Conservation (phyloP, 1,140 invertebrate species). For the Metopolophium dirhodum region DNA sequence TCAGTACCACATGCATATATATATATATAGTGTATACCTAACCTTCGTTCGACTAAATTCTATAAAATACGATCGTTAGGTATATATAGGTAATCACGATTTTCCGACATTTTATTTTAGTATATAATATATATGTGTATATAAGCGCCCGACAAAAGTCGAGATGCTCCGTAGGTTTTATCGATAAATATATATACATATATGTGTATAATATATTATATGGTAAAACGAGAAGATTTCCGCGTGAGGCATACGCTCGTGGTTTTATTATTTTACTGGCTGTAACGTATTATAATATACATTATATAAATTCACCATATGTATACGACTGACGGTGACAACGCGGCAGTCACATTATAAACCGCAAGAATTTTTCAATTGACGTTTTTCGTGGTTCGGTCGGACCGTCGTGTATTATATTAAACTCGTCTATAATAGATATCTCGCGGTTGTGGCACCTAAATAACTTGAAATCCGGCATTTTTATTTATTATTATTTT, state of each 20-base stretch:
- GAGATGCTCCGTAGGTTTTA: neutral
- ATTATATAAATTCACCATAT: neutral
- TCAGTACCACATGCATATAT: neutral
- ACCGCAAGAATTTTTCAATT: neutral
- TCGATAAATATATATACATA: slow-evolving; percentile 9
- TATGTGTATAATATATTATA: neutral
- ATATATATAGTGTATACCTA: neutral
- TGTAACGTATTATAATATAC: neutral
- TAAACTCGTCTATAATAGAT: slow-evolving; percentile 9
- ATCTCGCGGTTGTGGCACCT: neutral
- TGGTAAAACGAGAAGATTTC: neutral
- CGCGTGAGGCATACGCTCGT: fast-evolving
- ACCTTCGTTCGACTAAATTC: neutral
- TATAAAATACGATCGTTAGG: neutral
- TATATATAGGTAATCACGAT: neutral
- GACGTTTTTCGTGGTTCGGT: neutral
- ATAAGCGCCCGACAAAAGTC: neutral
- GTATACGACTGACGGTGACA: neutral
- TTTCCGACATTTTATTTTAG: slow-evolving; percentile 7
- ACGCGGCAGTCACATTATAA: neutral
- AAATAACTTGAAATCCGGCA: neutral
- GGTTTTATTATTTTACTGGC: slow-evolving; percentile 11
- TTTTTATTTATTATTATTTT: neutral
- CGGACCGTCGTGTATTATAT: neutral
- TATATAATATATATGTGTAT: neutral